Evolutionary conservation across 2,888 invertebrate species (phyloP).

Genomic region (Osedax frankpressi): DNA sequence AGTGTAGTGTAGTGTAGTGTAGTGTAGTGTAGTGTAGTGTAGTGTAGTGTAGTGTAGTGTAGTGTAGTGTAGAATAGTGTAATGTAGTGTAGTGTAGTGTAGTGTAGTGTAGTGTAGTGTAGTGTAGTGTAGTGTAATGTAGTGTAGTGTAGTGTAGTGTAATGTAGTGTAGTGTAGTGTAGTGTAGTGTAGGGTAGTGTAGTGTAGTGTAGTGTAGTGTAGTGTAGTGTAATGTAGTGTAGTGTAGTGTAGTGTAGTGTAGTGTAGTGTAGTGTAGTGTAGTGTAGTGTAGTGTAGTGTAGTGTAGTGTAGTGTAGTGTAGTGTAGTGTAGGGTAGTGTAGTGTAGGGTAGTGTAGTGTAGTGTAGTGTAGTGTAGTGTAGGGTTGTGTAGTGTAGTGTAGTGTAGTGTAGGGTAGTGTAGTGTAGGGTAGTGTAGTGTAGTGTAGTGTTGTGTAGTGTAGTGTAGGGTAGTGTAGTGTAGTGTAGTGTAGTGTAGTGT

Average conservation of each 20-base stretch:
- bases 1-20: slow-evolving; percentile 21
- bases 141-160: slow-evolving; percentile 16
- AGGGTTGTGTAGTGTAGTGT: slow-evolving; percentile 23
- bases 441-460: slow-evolving; percentile 18
- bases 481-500: slow-evolving; percentile 23
- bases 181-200: slow-evolving; percentile 19
- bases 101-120: slow-evolving; percentile 16
- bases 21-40: slow-evolving; percentile 20
- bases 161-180: slow-evolving; percentile 23
- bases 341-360: slow-evolving; percentile 21
- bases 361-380: slow-evolving; percentile 21
- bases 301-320: slow-evolving; percentile 25
- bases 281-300: slow-evolving; percentile 24
- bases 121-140: slow-evolving; percentile 17
- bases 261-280: slow-evolving; percentile 23
- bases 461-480: slow-evolving; percentile 19
- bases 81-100: slow-evolving; percentile 18
- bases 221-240: slow-evolving; percentile 15
- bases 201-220: slow-evolving; percentile 22
- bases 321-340: slow-evolving; percentile 20
- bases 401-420: slow-evolving; percentile 22
- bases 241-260: slow-evolving; percentile 23
- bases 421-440: slow-evolving; percentile 23
- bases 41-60: slow-evolving; percentile 18
- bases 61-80: slow-evolving; percentile 18